These are phyloP conservation scores for Aleiodes alternator DNA, from an alignment of 2,888 invertebrate species.

Conservation along the genomic window DNA sequence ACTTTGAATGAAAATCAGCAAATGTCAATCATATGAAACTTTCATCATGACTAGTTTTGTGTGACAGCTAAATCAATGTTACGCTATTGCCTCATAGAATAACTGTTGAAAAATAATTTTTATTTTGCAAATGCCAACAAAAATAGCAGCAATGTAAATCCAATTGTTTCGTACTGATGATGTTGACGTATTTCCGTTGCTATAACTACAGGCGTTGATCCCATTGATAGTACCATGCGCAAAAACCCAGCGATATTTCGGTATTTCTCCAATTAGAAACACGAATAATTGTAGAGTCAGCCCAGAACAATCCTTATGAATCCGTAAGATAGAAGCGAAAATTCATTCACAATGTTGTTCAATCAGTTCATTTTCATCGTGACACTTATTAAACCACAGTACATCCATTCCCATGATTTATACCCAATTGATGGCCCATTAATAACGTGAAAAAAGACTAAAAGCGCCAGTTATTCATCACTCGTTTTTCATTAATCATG, in stretches of 20 bases:
- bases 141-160: conserved; percentile 18
- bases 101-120: conserved; percentile 7
- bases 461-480: not conserved
- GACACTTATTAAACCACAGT: not conserved
- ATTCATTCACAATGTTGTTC: not conserved
- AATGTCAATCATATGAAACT: conserved; percentile 50
- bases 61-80: conserved; percentile 29
- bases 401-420: not conserved
- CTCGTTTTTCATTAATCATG: not conserved
- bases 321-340: not conserved
- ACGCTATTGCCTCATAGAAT: conserved; percentile 16
- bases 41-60: conserved; percentile 9
- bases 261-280: conserved; percentile 2
- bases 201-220: conserved; percentile 49
- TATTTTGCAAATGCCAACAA: conserved; percentile 26
- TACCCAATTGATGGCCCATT: not conserved
- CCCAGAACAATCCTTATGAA: not conserved
- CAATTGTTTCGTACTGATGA: conserved; percentile 39
- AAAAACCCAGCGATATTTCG: conserved; percentile 36
- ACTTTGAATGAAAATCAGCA: conserved; percentile 1
- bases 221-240: conserved; percentile 49
- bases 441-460: not conserved
- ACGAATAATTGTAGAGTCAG: conserved; percentile 17
- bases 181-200: conserved; percentile 46
- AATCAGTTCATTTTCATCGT: not conserved